A percentile compares a stretch with the other conserved stretches of the same genome.
These are phyloP conservation scores for Aegotheles bennettii DNA, from an alignment of 2,113 vertebrate genomes.

Conservation along the genomic window DNA sequence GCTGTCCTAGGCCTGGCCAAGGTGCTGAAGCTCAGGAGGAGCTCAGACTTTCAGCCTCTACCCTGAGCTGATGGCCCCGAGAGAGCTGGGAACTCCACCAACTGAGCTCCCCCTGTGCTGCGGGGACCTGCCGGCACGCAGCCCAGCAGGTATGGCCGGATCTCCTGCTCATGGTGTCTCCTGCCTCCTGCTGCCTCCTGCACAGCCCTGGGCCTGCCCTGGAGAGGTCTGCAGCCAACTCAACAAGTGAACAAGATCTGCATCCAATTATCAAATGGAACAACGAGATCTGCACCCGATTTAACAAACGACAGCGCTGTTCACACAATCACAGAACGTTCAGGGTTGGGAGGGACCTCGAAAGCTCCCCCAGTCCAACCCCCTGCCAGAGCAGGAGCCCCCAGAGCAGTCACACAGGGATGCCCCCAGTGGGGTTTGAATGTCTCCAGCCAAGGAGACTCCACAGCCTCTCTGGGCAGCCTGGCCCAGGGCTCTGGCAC, in stretches of 20 bases:
- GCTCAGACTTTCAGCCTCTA: background rate
- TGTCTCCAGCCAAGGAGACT: too few relatives aligned
- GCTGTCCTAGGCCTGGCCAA: background rate
- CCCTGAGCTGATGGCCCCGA: background rate
- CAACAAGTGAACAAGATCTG: background rate
- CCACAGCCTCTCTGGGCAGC: too few relatives aligned
- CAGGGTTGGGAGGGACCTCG: too few relatives aligned
- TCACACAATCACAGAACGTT: too few relatives aligned
- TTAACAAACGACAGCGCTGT: too few relatives aligned
- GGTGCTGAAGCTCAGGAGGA: background rate
- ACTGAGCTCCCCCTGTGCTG: background rate
- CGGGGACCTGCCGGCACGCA: rapidly evolving
- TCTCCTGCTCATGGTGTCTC: background rate
- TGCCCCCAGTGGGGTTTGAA: too few relatives aligned
- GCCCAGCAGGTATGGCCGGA: background rate
- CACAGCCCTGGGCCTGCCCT: background rate
- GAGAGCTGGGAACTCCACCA: background rate
- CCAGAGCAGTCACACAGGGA: too few relatives aligned
- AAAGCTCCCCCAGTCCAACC: too few relatives aligned
- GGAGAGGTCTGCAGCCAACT: background rate
- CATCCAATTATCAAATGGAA: too few relatives aligned
- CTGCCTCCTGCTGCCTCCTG: background rate
- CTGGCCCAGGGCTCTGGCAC: too few relatives aligned
- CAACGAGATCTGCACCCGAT: too few relatives aligned
- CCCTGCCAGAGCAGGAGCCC: too few relatives aligned